Evolutionary conservation across 2,888 invertebrate species (phyloP).

Genomic region (Aspidiotus destructor): DNA sequence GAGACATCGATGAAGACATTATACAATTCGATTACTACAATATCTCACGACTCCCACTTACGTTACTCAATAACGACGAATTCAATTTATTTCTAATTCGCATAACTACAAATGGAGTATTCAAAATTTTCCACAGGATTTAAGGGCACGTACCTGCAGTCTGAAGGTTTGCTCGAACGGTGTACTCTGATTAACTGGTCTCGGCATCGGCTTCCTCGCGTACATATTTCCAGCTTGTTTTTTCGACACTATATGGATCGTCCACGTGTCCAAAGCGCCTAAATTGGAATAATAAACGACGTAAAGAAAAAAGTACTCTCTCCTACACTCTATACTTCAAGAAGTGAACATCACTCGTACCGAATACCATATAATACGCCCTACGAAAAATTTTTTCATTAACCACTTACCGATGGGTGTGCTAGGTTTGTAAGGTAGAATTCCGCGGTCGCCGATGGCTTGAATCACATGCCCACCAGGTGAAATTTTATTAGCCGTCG

Average conservation of each 20-base stretch:
- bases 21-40: no score
- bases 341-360: no score
- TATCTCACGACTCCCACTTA: no score
- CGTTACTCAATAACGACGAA: not conserved
- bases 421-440: conserved; percentile 60
- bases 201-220: conserved; percentile 29
- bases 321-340: no score
- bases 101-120: no score
- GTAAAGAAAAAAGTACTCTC: not conserved
- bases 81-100: not conserved
- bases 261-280: conserved; percentile 45
- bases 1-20: no score
- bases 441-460: conserved; percentile 51
- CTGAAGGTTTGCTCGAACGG: conserved; percentile 45
- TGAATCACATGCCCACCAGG: conserved; percentile 57
- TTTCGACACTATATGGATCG: conserved; percentile 47
- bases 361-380: no score
- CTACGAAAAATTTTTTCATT: no score
- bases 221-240: conserved; percentile 35
- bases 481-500: conserved; percentile 57
- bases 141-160: conserved; percentile 39
- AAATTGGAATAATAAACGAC: conserved; percentile 24
- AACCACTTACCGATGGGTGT: conserved; percentile 54
- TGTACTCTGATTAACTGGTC: conserved; percentile 40
- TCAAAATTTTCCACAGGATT: not conserved